A percentile compares a stretch with the other conserved stretches of the same genome.
Evolutionary conservation across 2,797 vertebrate species (phyloP).

Genomic region (Platyrinchus mystaceus): DNA sequence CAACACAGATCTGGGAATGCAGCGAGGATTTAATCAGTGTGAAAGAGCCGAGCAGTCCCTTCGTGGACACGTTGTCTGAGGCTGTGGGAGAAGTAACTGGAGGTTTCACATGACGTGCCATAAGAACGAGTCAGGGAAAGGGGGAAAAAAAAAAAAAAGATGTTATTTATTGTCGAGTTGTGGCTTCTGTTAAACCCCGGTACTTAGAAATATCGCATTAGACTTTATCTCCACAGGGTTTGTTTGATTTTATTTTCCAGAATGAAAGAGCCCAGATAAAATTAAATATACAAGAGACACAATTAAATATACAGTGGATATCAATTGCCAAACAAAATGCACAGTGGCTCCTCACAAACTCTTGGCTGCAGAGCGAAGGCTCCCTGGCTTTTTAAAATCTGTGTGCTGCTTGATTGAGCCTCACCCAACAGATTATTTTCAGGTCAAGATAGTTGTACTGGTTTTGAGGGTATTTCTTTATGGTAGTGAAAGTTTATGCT

Average conservation of each 20-base stretch:
- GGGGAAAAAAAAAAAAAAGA: not conserved
- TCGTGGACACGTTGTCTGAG: not conserved
- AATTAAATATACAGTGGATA: conserved; percentile 7
- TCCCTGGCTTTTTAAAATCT: not conserved
- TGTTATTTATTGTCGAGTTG: conserved; percentile 24
- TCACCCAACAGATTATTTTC: conserved; percentile 51
- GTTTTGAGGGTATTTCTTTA: not conserved
- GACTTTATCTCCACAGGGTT: conserved; percentile 7
- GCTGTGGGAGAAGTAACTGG: not conserved
- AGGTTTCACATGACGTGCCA: not conserved
- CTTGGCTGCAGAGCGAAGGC: not conserved
- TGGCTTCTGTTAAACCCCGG: conserved; percentile 3
- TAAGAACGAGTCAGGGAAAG: not conserved
- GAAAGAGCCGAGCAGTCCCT: not conserved
- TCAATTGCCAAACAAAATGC: not conserved
- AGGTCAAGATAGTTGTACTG: not conserved
- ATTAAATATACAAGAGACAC: conserved; percentile 1
- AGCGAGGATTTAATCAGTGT: conserved; percentile 2
- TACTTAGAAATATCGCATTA: conserved; percentile 1
- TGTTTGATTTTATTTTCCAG: not conserved
- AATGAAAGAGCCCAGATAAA: conserved; percentile 24
- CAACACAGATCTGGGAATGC: conserved; percentile 10
- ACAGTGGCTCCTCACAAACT: not conserved
- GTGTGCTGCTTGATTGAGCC: conserved; percentile 40
- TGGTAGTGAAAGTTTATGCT: not conserved